Evolutionary conservation across 2,888 invertebrate species (phyloP).

Genomic region (Eremobia ochroleuca): DNA sequence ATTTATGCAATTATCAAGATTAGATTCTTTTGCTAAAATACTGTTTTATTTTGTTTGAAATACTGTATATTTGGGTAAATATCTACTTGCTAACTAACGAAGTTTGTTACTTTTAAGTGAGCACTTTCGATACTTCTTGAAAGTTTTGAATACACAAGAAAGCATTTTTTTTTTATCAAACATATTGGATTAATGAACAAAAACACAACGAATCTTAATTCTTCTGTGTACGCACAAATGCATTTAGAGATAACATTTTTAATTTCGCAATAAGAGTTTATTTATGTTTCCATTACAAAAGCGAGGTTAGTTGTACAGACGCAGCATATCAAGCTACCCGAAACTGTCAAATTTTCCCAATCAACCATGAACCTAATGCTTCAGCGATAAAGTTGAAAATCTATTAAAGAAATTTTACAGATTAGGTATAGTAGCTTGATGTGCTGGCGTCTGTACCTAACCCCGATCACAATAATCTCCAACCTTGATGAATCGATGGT

Average conservation of each 20-base stretch:
- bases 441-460: not conserved
- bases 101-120: not conserved
- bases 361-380: too few species aligned
- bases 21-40: slow-evolving; percentile 3
- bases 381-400: too few species aligned
- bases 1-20: slow-evolving; percentile 3
- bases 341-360: too few species aligned
- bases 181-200: not conserved
- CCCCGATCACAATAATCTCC: too few species aligned
- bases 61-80: not conserved
- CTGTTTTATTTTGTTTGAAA: slow-evolving; percentile 2
- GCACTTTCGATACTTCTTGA: not conserved
- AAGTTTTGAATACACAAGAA: not conserved
- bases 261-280: not conserved
- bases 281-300: not conserved
- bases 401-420: too few species aligned
- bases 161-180: not conserved
- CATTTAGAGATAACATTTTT: not conserved
- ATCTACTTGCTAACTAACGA: not conserved
- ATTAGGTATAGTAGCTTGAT: too few species aligned
- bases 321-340: too few species aligned
- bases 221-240: not conserved
- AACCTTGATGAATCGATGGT: not conserved
- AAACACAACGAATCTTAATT: not conserved
- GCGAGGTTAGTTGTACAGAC: not conserved